A percentile compares a stretch with the other conserved stretches of the same genome.
Evolutionary conservation across 2,797 vertebrate genomes (phyloP).

Genomic region (Sandelia bainsii): DNA sequence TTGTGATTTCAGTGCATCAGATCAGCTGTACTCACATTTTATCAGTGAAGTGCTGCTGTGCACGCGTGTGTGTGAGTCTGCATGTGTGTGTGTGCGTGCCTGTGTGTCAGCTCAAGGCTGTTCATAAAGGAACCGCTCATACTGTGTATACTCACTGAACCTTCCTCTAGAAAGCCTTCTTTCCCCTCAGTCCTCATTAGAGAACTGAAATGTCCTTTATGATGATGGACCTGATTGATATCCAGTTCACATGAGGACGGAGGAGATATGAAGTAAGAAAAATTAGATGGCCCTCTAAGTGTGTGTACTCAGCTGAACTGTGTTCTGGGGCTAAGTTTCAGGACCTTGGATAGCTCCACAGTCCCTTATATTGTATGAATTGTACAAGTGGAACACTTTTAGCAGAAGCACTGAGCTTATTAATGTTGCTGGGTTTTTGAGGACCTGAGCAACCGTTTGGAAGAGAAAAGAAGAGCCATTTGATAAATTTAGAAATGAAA

Average conservation of each 20-base stretch:
- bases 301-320: slow-evolving; percentile 1
- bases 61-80: neutral
- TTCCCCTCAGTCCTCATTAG: slow-evolving; percentile 35
- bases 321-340: slow-evolving; percentile 29
- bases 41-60: neutral
- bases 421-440: neutral
- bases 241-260: slow-evolving; percentile 21
- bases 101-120: neutral
- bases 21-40: slow-evolving; percentile 6
- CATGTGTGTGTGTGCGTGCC: neutral
- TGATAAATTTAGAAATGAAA: neutral
- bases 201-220: slow-evolving; percentile 28
- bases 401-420: neutral
- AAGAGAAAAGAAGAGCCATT: neutral
- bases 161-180: slow-evolving; percentile 17
- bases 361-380: neutral
- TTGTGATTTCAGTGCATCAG: neutral
- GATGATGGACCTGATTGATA: slow-evolving; percentile 30
- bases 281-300: slow-evolving; percentile 14
- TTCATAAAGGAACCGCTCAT: slow-evolving; percentile 11
- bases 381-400: neutral
- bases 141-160: neutral
- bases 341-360: slow-evolving; percentile 49
- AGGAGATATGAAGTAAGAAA: slow-evolving; percentile 15
- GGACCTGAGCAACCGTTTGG: neutral